Conservation (phyloP, 2,888 invertebrate genomes). For the Euphydryas editha region DNA sequence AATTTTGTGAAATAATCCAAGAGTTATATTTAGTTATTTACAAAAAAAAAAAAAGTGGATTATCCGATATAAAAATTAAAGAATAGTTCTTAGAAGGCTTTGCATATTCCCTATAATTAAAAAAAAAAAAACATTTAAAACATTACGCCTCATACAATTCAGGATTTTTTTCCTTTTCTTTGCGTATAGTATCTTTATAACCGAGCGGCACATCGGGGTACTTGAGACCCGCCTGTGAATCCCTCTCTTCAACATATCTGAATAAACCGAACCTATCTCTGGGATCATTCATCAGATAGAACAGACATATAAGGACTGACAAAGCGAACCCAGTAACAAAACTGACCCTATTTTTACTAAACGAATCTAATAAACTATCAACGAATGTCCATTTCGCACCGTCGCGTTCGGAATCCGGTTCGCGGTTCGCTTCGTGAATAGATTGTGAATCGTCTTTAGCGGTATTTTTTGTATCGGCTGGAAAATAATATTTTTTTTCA, state of each 20-base stretch:
- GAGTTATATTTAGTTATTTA: too few relatives aligned
- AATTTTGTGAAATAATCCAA: too few relatives aligned
- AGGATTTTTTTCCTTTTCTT: constrained; percentile 58
- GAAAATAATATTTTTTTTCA: constrained; percentile 62
- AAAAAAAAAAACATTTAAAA: constrained; percentile 28
- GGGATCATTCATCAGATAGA: constrained; percentile 50
- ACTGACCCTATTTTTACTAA: constrained; percentile 51
- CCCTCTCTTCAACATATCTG: constrained; percentile 46
- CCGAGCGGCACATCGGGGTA: constrained; percentile 61
- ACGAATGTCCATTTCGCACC: constrained; percentile 62
- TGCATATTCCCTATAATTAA: constrained; percentile 20
- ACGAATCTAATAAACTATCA: constrained; percentile 62
- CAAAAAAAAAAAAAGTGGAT: too few relatives aligned
- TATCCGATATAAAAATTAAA: too few relatives aligned
- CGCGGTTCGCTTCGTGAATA: constrained; percentile 68
- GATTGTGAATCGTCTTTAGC: constrained; percentile 56
- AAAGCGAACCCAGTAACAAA: constrained; percentile 63
- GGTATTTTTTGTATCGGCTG: constrained; percentile 68
- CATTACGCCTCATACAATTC: constrained; percentile 68
- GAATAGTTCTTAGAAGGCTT: too few relatives aligned
- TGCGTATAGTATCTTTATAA: constrained; percentile 58
- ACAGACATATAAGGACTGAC: constrained; percentile 45
- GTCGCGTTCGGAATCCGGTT: constrained; percentile 53
- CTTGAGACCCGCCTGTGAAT: constrained; percentile 29
- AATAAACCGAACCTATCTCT: constrained; percentile 48